Percentiles rank a stretch among this genome's conserved stretches.
phyloP scores from a whole-genome alignment of 2,797 vertebrate genomes.

The Coregonus sp. region DNA sequence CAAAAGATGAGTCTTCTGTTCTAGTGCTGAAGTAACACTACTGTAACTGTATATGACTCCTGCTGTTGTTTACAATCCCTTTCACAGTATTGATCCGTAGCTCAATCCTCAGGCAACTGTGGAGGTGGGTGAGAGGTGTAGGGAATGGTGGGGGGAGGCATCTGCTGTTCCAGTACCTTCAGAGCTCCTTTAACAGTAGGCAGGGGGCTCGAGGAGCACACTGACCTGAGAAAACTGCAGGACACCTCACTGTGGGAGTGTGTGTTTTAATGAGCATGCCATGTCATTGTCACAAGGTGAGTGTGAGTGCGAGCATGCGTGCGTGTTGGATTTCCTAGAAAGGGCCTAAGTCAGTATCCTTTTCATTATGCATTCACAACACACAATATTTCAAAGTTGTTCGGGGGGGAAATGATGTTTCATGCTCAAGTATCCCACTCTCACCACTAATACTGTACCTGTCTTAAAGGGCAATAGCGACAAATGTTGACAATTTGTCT shows the following conservation, averaged over 20 bases:
- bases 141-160: background rate
- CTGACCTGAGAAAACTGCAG: background rate
- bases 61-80: background rate
- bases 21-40: background rate
- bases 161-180: background rate
- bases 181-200: background rate
- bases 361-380: constrained; percentile 1
- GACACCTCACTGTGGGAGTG: background rate
- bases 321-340: background rate
- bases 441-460: background rate
- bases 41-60: background rate
- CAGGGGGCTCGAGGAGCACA: background rate
- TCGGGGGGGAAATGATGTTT: background rate
- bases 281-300: background rate
- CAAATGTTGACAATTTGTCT: no score
- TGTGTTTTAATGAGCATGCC: background rate
- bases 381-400: background rate
- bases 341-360: background rate
- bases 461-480: no score
- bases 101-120: background rate
- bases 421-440: background rate
- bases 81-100: background rate
- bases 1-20: background rate
- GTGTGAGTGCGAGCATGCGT: background rate
- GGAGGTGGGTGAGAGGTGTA: constrained; percentile 4